Evolutionary conservation across 2,797 vertebrate genomes (phyloP), one percentile per base, ranked within the genome.

Genomic region (Pangasius djambal): DNA sequence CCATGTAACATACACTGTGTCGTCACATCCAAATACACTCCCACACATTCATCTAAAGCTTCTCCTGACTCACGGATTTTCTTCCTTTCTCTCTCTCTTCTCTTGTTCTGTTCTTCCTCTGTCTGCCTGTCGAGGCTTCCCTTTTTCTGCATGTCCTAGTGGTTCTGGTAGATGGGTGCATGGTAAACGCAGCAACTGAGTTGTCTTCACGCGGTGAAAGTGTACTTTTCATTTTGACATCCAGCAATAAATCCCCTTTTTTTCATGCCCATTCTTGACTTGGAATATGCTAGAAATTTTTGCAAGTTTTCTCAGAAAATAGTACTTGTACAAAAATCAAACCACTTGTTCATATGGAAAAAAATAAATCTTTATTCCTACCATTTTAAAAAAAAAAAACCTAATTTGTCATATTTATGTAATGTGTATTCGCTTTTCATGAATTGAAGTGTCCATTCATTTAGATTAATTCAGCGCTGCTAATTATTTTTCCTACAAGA

Each of bases 121-220:
- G 69, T 72, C 88, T 87, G 90, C 87, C 89, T 89, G 25, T 88
- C 34, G 72, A 94, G 94, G 86, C 79, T 22, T 90, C 82, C 83
- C 81, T 89, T 85, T 79, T 83, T 94, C 96, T 99, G 98, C 98
- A 99, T 99, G 98, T 98, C 95, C 95, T 97, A 98, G 97, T 98
- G 98, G 98, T 98, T 97, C 97, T 97, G 97, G 97, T 97, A 98
- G 97, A 97, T 97, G 98, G 97, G 97, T 99, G 98, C 98, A 99
- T 99, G 98, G 98, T 97, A 97, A 95, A 95, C 97, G 96, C 97
- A 97, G 97, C 97, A 98, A 98, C 97, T 96, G 96, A 98, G 97
- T 97, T 96, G 96, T 98, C 97, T 96, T 96, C 96, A 97, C 96
- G 96, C 94, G 96, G 96, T 96, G 94, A 97, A 98, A 97, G 96